Evolutionary conservation across 2,888 invertebrate genomes (phyloP), one percentile per base, ranked within the genome.

Genomic region (Coecobrya sp.): DNA sequence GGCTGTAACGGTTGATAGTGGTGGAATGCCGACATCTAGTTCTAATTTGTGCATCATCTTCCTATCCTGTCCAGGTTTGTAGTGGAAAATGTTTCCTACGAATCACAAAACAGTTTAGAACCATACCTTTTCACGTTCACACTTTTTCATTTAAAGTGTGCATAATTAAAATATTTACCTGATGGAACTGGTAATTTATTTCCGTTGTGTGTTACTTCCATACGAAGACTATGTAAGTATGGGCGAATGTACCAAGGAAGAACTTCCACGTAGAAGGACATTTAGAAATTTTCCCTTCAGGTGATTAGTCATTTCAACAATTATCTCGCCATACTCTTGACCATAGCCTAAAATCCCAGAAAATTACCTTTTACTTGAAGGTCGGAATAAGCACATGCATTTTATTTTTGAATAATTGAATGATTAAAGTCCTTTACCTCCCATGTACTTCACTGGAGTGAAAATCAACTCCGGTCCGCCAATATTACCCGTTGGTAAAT

Each of bases 291-390:
- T 93, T 11, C 95, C 94, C 42, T 62, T 93, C 42, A 94, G 81
- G 82, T 94, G 94, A 68, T 95, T 95, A 0, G 92, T 93, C 95
- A 95, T 94, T 91, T 95, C 94, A 10, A 95, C 92, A 70, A 98
- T 97, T 95, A 99, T 97, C 82, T 98, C 98, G 13, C 99, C 99
- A 95, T 97, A 97, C 95, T 99, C 98, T 96, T 99, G 98, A 0
- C 99, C 99, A 96, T 98, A 98, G 2, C 99, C 99, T 97, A 36
- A 62, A 55, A 59, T n/a, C n/a, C n/a, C n/a, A n/a, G n/a, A n/a
- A n/a, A n/a, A n/a, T n/a, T 55, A 70, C 16, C 11, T 52, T n/a
- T 10, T 45, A 36, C 62, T 49, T 65, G 30, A 36, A 36, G 36
- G 7, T 4, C 2, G 3, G 36, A 36, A 36, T 22, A 19, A 30